A percentile compares a stretch with the other conserved stretches of the same genome.
Conservation (phyloP, 1,140 invertebrate species). For the Venustaconcha ellipsiformis region DNA sequence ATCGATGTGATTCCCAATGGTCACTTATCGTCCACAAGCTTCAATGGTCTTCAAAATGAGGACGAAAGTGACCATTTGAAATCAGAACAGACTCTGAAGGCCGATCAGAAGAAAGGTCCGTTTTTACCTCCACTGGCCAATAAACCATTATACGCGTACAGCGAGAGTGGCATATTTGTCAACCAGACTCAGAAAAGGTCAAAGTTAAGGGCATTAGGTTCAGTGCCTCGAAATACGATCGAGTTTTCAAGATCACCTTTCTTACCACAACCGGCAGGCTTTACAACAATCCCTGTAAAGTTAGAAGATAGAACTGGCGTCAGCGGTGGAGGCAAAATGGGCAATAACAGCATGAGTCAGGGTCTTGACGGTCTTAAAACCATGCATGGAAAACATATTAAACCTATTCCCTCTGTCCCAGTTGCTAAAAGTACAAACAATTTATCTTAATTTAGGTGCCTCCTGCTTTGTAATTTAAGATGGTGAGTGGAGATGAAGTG, state of each 20-base stretch:
- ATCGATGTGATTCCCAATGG: not conserved
- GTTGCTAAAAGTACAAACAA: too few species aligned
- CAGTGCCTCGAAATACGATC: not conserved
- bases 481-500: too few species aligned
- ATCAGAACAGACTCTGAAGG: not conserved
- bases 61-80: conserved; percentile 2
- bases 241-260: not conserved
- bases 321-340: not conserved
- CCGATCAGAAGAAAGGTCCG: conserved; percentile 3
- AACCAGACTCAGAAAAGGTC: not conserved
- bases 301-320: conserved; percentile 5
- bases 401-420: not conserved
- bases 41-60: not conserved
- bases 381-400: conserved; percentile 18
- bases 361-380: conserved; percentile 15
- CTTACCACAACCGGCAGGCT: conserved; percentile 6
- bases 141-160: not conserved
- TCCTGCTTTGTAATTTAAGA: too few species aligned
- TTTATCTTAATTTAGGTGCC: too few species aligned
- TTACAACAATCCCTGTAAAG: conserved; percentile 17
- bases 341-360: not conserved
- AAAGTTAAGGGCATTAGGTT: not conserved
- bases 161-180: not conserved
- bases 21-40: not conserved
- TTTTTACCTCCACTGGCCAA: conserved; percentile 15